Percentiles rank a stretch among this genome's conserved stretches.
Conservation (phyloP, 1,140 invertebrate species). For the Drosophila fuyamai region DNA sequence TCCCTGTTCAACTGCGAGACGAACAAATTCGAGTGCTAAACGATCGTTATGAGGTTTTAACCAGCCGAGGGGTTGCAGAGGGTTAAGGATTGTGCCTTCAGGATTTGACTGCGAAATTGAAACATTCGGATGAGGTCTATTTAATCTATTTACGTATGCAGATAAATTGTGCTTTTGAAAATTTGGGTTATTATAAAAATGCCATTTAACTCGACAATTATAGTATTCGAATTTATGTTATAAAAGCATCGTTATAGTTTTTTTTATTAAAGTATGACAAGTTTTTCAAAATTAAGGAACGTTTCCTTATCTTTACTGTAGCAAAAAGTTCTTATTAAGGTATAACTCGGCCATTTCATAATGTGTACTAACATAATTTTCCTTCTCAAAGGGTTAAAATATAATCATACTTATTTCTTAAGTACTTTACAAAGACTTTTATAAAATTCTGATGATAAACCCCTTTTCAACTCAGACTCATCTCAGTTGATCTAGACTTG, state of each 20-base stretch:
- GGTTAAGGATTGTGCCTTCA: constrained; percentile 15
- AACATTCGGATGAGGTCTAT: constrained; percentile 29
- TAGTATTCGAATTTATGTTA: no score
- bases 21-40: constrained; percentile 71
- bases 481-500: constrained; percentile 5
- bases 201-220: no score
- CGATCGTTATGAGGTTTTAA: constrained; percentile 72
- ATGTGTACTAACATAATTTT: no score
- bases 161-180: constrained; percentile 1
- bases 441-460: not conserved
- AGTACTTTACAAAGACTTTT: not conserved
- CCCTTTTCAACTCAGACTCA: constrained; percentile 3
- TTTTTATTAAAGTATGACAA: no score
- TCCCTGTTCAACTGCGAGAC: constrained; percentile 27
- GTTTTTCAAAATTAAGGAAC: not conserved
- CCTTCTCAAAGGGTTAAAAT: no score
- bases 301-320: not conserved
- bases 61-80: constrained; percentile 10
- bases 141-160: constrained; percentile 36
- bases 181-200: not conserved
- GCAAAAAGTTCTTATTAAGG: no score
- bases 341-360: no score
- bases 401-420: not conserved
- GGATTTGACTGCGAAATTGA: constrained; percentile 32
- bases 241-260: no score